Conservation (phyloP, 2,888 invertebrate genomes). For the Epistrophella euchroma region DNA sequence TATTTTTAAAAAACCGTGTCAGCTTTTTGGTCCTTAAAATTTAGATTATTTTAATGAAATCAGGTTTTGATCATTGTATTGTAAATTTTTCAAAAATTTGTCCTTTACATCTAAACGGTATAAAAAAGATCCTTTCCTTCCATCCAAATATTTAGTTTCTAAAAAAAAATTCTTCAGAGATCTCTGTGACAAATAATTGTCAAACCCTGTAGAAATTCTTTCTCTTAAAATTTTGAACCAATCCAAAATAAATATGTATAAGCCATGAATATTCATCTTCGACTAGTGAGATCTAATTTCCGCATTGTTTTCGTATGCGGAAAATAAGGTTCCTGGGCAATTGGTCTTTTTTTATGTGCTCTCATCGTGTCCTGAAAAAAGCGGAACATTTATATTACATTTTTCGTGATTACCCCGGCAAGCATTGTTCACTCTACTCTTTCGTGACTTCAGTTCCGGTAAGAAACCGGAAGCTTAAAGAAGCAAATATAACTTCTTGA, state of each 20-base stretch:
- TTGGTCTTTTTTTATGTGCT: constrained; percentile 14
- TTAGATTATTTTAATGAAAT: no score
- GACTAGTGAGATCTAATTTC: constrained; percentile 34
- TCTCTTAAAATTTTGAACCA: background rate
- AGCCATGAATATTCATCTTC: background rate
- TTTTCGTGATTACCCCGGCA: constrained; percentile 41
- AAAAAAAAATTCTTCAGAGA: no score
- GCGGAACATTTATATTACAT: constrained; percentile 49
- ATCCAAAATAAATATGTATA: background rate
- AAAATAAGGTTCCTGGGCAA: constrained; percentile 28
- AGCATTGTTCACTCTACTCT: constrained; percentile 56
- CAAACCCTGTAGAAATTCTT: background rate
- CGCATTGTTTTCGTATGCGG: constrained; percentile 46
- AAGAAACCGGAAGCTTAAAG: constrained; percentile 53
- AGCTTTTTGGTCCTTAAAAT: no score
- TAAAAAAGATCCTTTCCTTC: no score
- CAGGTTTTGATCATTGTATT: no score
- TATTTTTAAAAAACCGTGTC: no score
- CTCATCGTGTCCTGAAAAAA: constrained; percentile 26
- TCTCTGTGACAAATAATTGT: background rate
- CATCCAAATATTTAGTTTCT: no score
- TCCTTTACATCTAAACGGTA: no score
- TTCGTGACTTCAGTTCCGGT: constrained; percentile 69
- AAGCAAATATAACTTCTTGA: constrained; percentile 57
- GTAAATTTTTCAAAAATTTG: no score